Evolutionary conservation across 2,797 vertebrate genomes (phyloP).

Genomic region (Pitangus sulphuratus): DNA sequence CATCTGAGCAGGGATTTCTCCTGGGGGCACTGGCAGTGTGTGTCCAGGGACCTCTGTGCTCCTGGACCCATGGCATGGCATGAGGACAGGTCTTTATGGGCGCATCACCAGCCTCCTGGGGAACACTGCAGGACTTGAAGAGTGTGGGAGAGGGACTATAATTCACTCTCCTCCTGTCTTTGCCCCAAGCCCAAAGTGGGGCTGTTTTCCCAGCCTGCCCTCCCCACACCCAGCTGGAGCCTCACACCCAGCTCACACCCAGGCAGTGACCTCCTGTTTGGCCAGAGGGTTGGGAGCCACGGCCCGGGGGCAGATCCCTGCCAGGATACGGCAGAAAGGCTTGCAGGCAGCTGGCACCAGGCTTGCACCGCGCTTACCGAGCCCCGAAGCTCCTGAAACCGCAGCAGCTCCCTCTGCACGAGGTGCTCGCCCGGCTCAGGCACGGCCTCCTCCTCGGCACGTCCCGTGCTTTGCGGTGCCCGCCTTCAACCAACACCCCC

Average conservation of each 20-base stretch:
- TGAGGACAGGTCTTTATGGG: rapidly evolving
- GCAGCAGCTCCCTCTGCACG: neutral
- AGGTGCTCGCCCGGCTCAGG: neutral
- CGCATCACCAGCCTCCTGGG: neutral
- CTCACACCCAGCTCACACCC: rapidly evolving
- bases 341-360: neutral
- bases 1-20: neutral
- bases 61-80: neutral
- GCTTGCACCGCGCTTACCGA: neutral
- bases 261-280: neutral
- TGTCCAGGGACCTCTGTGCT: neutral
- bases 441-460: neutral
- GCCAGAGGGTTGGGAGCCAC: neutral
- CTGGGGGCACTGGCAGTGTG: rapidly evolving
- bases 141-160: rapidly evolving
- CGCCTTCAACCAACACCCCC: neutral
- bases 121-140: neutral
- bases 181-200: rapidly evolving
- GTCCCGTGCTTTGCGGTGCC: neutral
- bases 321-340: neutral
- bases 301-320: rapidly evolving
- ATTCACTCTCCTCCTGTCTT: neutral
- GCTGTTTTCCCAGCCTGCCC: neutral
- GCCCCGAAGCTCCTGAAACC: neutral
- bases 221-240: neutral